Evolutionary conservation across 2,797 vertebrate genomes (phyloP).

Genomic region (Sebastes diploproa): DNA sequence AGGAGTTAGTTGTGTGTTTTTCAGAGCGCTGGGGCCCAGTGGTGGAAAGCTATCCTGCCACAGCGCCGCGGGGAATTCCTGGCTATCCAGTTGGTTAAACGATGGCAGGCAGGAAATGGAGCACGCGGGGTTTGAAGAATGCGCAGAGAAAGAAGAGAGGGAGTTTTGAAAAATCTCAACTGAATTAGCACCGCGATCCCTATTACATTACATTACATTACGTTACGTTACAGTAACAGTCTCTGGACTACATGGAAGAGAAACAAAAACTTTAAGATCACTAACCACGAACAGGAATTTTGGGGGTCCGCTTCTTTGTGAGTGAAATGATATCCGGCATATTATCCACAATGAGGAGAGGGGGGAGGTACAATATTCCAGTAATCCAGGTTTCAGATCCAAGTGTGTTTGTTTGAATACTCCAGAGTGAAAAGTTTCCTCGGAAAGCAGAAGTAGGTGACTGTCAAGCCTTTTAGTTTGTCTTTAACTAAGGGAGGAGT

Average conservation of each 20-base stretch:
- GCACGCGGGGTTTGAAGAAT: slow-evolving; percentile 29
- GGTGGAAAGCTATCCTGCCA: slow-evolving; percentile 27
- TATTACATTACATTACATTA: neutral
- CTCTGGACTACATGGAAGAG: neutral
- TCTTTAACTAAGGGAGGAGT: slow-evolving; percentile 59
- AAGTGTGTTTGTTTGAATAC: neutral
- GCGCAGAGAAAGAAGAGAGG: slow-evolving; percentile 31
- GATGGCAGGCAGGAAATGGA: slow-evolving; percentile 63
- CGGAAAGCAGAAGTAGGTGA: slow-evolving; percentile 46
- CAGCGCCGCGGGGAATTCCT: slow-evolving; percentile 49
- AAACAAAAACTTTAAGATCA: slow-evolving; percentile 7
- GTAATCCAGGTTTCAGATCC: slow-evolving; percentile 50
- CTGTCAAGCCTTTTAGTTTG: slow-evolving; percentile 38
- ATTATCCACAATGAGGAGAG: slow-evolving; percentile 54
- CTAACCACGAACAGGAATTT: slow-evolving; percentile 55
- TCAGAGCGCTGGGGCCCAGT: slow-evolving; percentile 27
- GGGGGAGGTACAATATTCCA: slow-evolving; percentile 7
- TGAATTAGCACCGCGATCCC: neutral
- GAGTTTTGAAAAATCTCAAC: slow-evolving; percentile 55
- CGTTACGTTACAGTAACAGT: neutral
- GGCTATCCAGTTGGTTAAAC: slow-evolving; percentile 38
- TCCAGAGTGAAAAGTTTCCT: slow-evolving; percentile 37
- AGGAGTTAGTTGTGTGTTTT: slow-evolving; percentile 12
- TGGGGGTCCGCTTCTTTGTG: slow-evolving; percentile 34
- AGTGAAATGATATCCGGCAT: slow-evolving; percentile 63